Evolutionary conservation across 2,888 invertebrate species (phyloP).

Genomic region (Schrankia costaestrigalis): DNA sequence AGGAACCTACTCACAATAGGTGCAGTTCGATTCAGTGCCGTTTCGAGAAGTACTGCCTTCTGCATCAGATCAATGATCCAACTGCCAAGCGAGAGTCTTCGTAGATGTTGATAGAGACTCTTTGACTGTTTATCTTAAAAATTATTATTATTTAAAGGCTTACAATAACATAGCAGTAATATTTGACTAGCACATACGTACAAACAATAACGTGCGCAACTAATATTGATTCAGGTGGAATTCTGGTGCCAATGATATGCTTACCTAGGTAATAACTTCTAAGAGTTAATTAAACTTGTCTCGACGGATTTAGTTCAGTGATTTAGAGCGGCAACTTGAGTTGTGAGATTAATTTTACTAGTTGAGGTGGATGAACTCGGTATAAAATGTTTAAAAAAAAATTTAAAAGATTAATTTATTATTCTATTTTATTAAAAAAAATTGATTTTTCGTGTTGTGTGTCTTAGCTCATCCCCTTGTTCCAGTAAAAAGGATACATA

Average conservation of each 20-base stretch:
- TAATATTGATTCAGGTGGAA: constrained; percentile 4
- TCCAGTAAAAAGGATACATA: too few relatives aligned
- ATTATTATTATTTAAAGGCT: too few relatives aligned
- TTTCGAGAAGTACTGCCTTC: too few relatives aligned
- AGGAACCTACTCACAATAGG: too few relatives aligned
- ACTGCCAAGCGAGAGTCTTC: too few relatives aligned
- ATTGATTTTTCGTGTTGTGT: too few relatives aligned
- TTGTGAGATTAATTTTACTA: constrained; percentile 52
- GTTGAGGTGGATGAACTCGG: constrained; percentile 22
- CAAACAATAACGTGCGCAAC: not conserved
- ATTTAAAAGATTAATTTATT: not conserved
- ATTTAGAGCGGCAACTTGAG: constrained; percentile 48
- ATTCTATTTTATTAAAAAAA: not conserved
- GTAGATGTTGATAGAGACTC: too few relatives aligned
- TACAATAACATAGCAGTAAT: too few relatives aligned
- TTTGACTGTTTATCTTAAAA: too few relatives aligned
- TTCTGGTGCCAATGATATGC: constrained; percentile 18
- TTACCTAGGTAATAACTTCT: constrained; percentile 41
- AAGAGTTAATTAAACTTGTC: constrained; percentile 61
- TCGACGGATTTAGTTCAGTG: constrained; percentile 47
- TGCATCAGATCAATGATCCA: too few relatives aligned
- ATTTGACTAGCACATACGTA: not conserved
- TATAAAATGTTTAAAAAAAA: not conserved
- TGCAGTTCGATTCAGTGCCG: too few relatives aligned
- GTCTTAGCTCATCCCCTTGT: too few relatives aligned